Evolutionary conservation across 2,113 vertebrate species (phyloP).

Genomic region (Rhabdomys dilectus): DNA sequence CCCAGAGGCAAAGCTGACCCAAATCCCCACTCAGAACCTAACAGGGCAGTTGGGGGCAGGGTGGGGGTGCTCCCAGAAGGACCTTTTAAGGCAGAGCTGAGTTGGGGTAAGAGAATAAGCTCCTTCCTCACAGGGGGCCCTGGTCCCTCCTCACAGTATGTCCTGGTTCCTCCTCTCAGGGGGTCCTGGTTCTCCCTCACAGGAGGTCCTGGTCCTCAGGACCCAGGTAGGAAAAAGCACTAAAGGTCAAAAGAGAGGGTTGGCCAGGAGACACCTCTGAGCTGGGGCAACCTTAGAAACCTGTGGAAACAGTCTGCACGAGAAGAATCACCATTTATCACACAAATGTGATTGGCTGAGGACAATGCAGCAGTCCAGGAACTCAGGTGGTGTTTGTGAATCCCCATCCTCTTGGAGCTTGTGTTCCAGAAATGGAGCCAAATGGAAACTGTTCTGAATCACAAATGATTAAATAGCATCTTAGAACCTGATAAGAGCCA

Average conservation of each 20-base stretch:
- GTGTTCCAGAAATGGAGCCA: neutral
- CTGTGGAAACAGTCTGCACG: neutral
- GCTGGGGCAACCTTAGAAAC: neutral
- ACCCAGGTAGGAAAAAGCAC: neutral
- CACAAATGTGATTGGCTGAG: neutral
- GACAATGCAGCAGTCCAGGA: no score
- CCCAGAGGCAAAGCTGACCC: neutral
- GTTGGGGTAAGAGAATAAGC: no score
- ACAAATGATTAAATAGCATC: neutral
- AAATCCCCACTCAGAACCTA: neutral
- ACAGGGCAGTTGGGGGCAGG: neutral
- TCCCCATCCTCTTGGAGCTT: fast-evolving
- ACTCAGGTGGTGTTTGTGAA: neutral
- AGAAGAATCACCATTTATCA: neutral
- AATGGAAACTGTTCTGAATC: neutral
- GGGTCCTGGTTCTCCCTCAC: neutral
- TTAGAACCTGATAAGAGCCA: neutral
- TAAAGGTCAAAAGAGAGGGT: neutral
- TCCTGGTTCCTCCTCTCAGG: neutral
- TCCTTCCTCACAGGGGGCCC: no score
- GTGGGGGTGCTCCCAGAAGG: neutral
- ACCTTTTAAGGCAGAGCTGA: neutral
- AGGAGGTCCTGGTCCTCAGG: neutral
- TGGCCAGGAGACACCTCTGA: neutral
- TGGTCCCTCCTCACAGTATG: no score